Percentiles rank a stretch among this genome's conserved stretches.
Conservation (phyloP, 2,797 vertebrate genomes). For the Gymnothorax reevesii region DNA sequence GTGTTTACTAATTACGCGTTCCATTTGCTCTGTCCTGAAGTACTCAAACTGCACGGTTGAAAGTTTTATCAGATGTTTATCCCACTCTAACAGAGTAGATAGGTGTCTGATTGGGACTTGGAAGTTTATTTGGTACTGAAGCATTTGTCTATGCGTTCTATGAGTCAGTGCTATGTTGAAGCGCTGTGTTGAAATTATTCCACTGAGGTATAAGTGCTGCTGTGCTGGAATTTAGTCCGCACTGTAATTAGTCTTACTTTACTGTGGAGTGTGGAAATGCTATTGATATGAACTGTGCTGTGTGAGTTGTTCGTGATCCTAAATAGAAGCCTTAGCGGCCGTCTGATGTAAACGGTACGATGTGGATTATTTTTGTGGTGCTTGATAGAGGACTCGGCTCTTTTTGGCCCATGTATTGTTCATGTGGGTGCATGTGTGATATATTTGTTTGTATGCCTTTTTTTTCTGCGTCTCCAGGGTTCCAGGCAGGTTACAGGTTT, state of each 20-base stretch:
- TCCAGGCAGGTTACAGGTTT: conserved; percentile 69
- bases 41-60: too few species aligned
- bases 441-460: neutral
- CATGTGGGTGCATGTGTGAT: neutral
- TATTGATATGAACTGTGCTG: too few species aligned
- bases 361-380: neutral
- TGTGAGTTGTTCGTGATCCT: too few species aligned
- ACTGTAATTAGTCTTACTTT: too few species aligned
- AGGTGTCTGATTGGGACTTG: too few species aligned
- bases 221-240: neutral
- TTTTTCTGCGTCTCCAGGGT: conserved; percentile 36
- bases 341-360: neutral
- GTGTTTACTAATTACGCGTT: neutral
- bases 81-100: too few species aligned
- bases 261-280: too few species aligned
- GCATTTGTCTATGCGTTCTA: too few species aligned
- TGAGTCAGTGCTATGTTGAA: too few species aligned
- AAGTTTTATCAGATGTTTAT: too few species aligned
- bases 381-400: neutral
- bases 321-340: neutral
- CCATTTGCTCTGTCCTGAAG: neutral
- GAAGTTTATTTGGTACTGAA: too few species aligned
- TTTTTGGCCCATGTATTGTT: neutral
- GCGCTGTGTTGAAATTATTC: neutral
- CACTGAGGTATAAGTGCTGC: neutral